Percentiles rank a stretch among this genome's conserved stretches.
phyloP scores from a whole-genome alignment of 2,888 invertebrate species.

The Microplitis deprimator region DNA sequence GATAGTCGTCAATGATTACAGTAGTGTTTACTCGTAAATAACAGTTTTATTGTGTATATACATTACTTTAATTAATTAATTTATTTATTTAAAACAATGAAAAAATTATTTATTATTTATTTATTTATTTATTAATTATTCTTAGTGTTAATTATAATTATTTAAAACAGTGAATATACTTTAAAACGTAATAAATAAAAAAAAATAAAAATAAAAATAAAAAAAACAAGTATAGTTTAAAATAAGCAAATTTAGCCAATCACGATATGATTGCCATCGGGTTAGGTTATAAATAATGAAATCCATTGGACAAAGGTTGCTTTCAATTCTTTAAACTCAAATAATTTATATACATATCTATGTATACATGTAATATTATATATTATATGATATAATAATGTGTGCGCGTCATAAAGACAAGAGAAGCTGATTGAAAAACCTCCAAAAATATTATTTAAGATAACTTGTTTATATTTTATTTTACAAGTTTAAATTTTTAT shows the following conservation, averaged over 20 bases:
- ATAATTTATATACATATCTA: neutral
- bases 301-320: constrained; percentile 4
- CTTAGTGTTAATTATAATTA: no score
- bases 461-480: neutral
- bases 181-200: neutral
- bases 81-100: neutral
- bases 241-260: neutral
- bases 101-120: neutral
- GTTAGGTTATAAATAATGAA: constrained; percentile 10
- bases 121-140: no score
- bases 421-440: neutral
- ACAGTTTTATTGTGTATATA: neutral
- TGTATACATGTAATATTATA: neutral
- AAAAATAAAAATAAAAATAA: neutral
- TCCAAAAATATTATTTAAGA: neutral
- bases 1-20: neutral
- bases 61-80: neutral
- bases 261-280: neutral
- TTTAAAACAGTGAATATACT: neutral
- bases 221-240: neutral
- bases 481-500: neutral
- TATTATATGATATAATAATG: constrained; percentile 5
- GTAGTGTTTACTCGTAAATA: neutral
- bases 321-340: neutral
- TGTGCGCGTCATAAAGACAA: neutral